Percentiles rank a stretch among this genome's conserved stretches.
Evolutionary conservation across 2,888 invertebrate genomes (phyloP).

Genomic region (Nowickia ferox): DNA sequence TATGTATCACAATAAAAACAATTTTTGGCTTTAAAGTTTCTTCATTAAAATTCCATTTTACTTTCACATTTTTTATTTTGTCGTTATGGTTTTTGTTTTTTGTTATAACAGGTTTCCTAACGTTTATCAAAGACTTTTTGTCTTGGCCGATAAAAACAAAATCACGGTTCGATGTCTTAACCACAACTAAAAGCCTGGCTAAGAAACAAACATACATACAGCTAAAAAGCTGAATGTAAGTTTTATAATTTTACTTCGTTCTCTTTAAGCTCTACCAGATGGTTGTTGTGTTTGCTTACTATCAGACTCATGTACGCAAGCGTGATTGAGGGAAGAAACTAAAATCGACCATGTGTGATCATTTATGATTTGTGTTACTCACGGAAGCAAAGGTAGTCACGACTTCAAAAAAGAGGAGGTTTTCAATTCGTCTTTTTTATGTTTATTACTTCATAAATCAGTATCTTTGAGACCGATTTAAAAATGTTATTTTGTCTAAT

Average conservation of each 20-base stretch:
- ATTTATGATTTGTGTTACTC: too few species aligned
- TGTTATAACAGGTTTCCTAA: conserved; percentile 23
- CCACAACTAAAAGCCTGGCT: conserved; percentile 53
- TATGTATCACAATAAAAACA: conserved; percentile 36
- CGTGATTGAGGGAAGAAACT: too few species aligned
- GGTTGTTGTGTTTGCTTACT: conserved; percentile 14
- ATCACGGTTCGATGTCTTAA: conserved; percentile 44
- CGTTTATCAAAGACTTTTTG: conserved; percentile 57
- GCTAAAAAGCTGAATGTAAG: neutral
- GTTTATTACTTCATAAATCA: too few species aligned
- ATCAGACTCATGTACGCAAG: too few species aligned
- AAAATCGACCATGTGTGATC: too few species aligned
- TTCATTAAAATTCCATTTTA: conserved; percentile 53
- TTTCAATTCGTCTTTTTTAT: too few species aligned
- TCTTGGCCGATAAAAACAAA: neutral
- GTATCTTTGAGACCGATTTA: too few species aligned
- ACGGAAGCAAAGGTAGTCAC: too few species aligned
- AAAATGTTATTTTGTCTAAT: too few species aligned
- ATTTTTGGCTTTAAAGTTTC: conserved; percentile 17
- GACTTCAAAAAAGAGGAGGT: too few species aligned
- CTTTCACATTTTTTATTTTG: conserved; percentile 65
- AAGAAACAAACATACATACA: conserved; percentile 12
- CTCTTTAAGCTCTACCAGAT: conserved; percentile 45
- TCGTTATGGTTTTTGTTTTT: conserved; percentile 22
- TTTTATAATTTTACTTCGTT: neutral